Conservation (phyloP, 2,797 vertebrate species). For the Astyanax mexicanus region DNA sequence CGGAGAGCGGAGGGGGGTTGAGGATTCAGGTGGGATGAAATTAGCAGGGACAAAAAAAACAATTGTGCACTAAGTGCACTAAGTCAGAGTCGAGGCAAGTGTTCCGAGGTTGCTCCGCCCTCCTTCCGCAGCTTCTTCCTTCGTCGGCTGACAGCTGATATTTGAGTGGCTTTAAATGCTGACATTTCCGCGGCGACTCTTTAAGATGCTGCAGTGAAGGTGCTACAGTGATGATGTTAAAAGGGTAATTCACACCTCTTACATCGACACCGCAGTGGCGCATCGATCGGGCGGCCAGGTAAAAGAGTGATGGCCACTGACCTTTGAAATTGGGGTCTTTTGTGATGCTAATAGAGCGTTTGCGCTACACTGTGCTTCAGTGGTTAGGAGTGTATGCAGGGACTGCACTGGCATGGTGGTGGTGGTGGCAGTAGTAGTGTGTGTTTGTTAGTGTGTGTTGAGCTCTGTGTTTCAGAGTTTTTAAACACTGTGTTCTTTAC, state of each 20-base stretch:
- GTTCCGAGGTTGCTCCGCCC: slow-evolving; percentile 71
- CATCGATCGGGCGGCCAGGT: slow-evolving; percentile 57
- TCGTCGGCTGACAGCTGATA: slow-evolving; percentile 65
- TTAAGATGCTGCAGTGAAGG: slow-evolving; percentile 59
- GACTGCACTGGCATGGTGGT: no score
- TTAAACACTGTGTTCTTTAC: no score
- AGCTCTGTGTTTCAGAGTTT: no score
- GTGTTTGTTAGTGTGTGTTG: no score
- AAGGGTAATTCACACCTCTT: slow-evolving; percentile 66
- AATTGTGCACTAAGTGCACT: slow-evolving; percentile 66
- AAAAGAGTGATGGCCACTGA: slow-evolving; percentile 62
- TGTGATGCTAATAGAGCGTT: slow-evolving; percentile 60
- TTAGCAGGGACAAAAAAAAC: slow-evolving; percentile 57
- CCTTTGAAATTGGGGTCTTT: slow-evolving; percentile 66
- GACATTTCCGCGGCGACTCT: slow-evolving; percentile 74
- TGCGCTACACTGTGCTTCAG: no score
- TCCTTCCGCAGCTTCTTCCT: no score
- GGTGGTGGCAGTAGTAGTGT: no score
- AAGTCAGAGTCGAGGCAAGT: slow-evolving; percentile 67
- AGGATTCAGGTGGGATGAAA: slow-evolving; percentile 53
- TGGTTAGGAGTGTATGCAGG: no score
- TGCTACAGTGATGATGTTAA: slow-evolving; percentile 49
- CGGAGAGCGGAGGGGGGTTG: slow-evolving; percentile 48
- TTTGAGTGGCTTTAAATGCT: slow-evolving; percentile 69
- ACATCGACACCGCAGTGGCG: slow-evolving; percentile 35